Evolutionary conservation across 2,888 invertebrate genomes (phyloP).

Genomic region (Pinctada fucata): DNA sequence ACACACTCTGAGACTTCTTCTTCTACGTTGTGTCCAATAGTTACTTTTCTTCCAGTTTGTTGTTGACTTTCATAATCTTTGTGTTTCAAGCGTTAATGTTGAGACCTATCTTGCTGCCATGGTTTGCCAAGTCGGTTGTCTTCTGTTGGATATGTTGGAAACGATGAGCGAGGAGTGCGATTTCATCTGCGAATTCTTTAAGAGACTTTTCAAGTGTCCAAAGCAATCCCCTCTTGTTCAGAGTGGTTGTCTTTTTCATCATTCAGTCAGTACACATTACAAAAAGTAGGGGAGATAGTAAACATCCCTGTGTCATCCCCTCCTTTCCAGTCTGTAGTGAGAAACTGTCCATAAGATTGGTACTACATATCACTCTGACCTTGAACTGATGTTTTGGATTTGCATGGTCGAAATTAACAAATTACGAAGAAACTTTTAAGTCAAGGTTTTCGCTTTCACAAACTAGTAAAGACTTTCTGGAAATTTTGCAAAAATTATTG

Average conservation of each 20-base stretch:
- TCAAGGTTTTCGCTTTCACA: no score
- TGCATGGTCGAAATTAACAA: no score
- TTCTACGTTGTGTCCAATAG: no score
- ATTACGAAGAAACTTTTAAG: no score
- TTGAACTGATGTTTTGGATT: not conserved
- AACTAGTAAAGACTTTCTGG: no score
- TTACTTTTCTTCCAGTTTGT: no score
- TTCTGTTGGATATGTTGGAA: conserved; percentile 14
- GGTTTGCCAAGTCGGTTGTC: conserved; percentile 15
- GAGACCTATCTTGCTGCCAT: conserved; percentile 1
- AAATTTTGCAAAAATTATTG: no score
- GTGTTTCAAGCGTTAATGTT: not conserved
- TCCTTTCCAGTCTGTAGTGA: conserved; percentile 6
- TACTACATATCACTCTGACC: not conserved
- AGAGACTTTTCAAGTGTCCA: conserved; percentile 12
- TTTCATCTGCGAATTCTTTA: conserved; percentile 17
- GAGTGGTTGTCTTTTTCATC: not conserved
- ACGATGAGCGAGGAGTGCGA: conserved; percentile 11
- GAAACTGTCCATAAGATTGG: conserved; percentile 14
- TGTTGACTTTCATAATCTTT: no score
- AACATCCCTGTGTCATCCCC: conserved; percentile 15
- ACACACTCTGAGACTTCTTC: no score
- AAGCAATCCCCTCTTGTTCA: not conserved
- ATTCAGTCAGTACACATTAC: conserved; percentile 4
- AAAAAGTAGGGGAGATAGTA: conserved; percentile 11